These are phyloP conservation scores for Pelmatolapia mariae DNA, from an alignment of 2,113 vertebrate genomes.

Conservation along the genomic window DNA sequence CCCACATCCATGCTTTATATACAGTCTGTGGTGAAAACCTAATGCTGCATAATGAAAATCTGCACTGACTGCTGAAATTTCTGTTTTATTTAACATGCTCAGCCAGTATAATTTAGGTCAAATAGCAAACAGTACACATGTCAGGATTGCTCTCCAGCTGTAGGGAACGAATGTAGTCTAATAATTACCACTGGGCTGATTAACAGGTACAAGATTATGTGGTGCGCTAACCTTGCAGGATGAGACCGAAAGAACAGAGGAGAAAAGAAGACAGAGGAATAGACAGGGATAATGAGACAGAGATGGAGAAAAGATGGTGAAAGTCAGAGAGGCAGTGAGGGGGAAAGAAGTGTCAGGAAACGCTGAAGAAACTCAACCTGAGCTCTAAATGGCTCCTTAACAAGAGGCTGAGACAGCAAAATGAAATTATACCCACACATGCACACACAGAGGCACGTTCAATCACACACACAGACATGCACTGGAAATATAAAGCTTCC, in stretches of 20 bases:
- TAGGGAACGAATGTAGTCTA: not conserved
- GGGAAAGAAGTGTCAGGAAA: conserved; percentile 49
- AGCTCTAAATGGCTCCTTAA: conserved; percentile 60
- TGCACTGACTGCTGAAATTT: not conserved
- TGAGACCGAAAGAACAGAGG: not conserved
- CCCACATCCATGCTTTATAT: not conserved
- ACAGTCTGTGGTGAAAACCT: not conserved
- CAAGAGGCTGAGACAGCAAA: conserved; percentile 56
- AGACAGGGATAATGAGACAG: conserved; percentile 44
- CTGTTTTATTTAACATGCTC: not conserved
- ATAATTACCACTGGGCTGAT: not conserved
- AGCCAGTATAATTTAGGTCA: not conserved
- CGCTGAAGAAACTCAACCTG: conserved; percentile 53
- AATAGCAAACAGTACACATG: not conserved
- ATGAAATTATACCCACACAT: conserved; percentile 46
- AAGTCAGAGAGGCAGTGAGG: conserved; percentile 38
- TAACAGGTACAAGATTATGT: not conserved
- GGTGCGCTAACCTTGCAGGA: not conserved
- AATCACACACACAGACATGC: not conserved
- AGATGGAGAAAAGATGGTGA: conserved; percentile 48
- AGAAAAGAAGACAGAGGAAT: not conserved
- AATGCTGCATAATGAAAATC: not conserved
- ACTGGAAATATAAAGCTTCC: not conserved
- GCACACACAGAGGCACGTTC: not conserved
- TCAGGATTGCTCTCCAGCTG: not conserved